Percentiles rank a stretch among this genome's conserved stretches.
Evolutionary conservation across 2,888 invertebrate genomes (phyloP).

Genomic region (Drosophila bunnanda): DNA sequence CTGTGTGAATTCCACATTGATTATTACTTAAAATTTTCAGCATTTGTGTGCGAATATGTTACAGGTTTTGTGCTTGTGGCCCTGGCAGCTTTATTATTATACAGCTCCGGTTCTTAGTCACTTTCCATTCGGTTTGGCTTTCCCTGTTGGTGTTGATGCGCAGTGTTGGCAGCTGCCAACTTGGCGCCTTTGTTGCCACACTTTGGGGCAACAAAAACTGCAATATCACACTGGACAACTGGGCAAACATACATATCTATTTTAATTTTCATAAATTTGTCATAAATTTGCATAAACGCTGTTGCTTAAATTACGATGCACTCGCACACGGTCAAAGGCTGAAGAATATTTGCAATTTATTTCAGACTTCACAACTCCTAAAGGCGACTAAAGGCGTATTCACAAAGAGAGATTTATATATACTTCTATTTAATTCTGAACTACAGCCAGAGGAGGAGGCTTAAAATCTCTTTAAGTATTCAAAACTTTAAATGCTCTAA

Average conservation of each 20-base stretch:
- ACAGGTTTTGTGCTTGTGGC: conserved; percentile 38
- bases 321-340: conserved; percentile 17
- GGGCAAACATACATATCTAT: conserved; percentile 25
- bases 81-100: conserved; percentile 52
- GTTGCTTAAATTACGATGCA: conserved; percentile 26
- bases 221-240: conserved; percentile 3
- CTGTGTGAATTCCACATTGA: conserved; percentile 57
- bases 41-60: conserved; percentile 16
- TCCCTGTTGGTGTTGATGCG: conserved; percentile 65
- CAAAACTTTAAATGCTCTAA: neutral
- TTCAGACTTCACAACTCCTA: conserved; percentile 1
- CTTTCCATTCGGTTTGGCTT: conserved; percentile 12
- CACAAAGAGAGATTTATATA: neutral
- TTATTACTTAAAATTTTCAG: conserved; percentile 56
- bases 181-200: conserved; percentile 71
- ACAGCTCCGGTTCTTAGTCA: conserved; percentile 37
- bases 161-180: conserved; percentile 77
- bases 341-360: conserved; percentile 22
- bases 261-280: conserved; percentile 71
- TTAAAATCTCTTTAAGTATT: neutral
- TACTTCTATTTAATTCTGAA: neutral
- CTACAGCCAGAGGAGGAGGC: neutral
- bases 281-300: conserved; percentile 67
- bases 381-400: neutral
- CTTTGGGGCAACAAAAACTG: conserved; percentile 51